Evolutionary conservation across 2,113 vertebrate species (phyloP), one percentile per base, ranked within the genome.

Genomic region (Pipra filicauda): DNA sequence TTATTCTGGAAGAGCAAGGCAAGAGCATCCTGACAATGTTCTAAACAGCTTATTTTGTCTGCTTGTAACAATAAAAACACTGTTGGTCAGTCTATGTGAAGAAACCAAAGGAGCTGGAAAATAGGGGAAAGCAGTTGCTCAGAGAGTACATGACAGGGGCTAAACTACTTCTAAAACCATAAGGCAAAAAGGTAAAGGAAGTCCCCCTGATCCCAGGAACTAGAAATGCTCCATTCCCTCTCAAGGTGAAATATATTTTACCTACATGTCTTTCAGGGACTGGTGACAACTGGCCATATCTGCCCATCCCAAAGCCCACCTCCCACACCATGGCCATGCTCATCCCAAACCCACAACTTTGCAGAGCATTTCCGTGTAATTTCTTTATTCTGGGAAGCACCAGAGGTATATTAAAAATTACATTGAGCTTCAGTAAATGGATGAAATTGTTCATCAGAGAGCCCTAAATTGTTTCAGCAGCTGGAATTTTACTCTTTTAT

Each of bases 261-360:
- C 23, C 28, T 12, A 0, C 4, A 15, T 15, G 17, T 31, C 2
- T 78, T 85, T 62, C 51, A 43, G 17, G 35, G n/a, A 37, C 10
- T 1, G 0, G 35, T 11, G n/a, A 15, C 30, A 64, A 2, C 9
- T n/a, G 58, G 14, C 52, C 3, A 12, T 24, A 41, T 3, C 18
- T 33, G 49, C 9, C 43, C 1, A 2, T 27, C n/a, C 65, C 41
- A 70, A 28, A 57, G 33, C 51, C 43, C 41, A 14, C 14, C 10
- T 79, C 48, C 46, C 31, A 19, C 26, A 3, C 22, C 11, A 3
- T 8, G 16, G 27, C 54, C 49, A 23, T 0, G 11, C 58, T 69
- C 72, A 43, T 21, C 41, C 54, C 51, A 69, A 76, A 8, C 24
- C 12, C 21, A 7, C 1, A 5, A 12, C 19, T 46, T 49, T 15